A percentile compares a stretch with the other conserved stretches of the same genome.
These are phyloP conservation scores for Dromius quadrimaculatus DNA, from an alignment of 2,888 invertebrate genomes.

Conservation along the genomic window DNA sequence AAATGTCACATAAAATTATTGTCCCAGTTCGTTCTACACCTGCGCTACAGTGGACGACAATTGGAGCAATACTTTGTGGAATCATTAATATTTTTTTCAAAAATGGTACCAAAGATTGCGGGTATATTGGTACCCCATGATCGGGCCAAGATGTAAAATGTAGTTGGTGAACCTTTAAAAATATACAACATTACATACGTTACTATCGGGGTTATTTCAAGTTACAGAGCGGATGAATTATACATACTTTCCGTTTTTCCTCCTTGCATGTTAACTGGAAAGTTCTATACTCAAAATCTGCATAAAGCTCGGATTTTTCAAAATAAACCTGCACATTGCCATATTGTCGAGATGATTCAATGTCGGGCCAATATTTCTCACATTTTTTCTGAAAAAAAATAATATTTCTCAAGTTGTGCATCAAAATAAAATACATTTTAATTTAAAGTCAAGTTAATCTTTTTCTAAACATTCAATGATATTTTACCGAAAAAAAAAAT, in stretches of 20 bases:
- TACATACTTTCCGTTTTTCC: conserved; percentile 59
- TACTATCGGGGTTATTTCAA: background rate
- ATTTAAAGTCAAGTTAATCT: no score
- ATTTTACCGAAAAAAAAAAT: conserved; percentile 54
- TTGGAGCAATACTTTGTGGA: conserved; percentile 63
- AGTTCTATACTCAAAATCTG: conserved; percentile 63
- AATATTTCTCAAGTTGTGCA: no score
- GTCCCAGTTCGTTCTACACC: conserved; percentile 72
- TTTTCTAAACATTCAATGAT: no score
- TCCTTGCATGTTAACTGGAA: conserved; percentile 59
- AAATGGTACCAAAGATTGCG: conserved; percentile 64
- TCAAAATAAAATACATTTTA: background rate
- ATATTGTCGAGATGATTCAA: conserved; percentile 63
- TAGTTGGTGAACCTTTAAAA: conserved; percentile 63
- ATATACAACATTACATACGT: background rate
- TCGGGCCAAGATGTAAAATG: conserved; percentile 71
- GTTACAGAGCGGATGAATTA: background rate
- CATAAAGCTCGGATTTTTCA: conserved; percentile 60
- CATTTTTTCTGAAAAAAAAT: conserved; percentile 65
- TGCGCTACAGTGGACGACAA: conserved; percentile 71
- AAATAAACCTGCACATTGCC: conserved; percentile 62
- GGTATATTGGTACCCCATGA: conserved; percentile 67
- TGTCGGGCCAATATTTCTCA: conserved; percentile 69
- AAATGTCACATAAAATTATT: conserved; percentile 68
- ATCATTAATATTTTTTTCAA: conserved; percentile 63